Conservation (phyloP, 2,113 vertebrate species). For the Siniperca knerii region DNA sequence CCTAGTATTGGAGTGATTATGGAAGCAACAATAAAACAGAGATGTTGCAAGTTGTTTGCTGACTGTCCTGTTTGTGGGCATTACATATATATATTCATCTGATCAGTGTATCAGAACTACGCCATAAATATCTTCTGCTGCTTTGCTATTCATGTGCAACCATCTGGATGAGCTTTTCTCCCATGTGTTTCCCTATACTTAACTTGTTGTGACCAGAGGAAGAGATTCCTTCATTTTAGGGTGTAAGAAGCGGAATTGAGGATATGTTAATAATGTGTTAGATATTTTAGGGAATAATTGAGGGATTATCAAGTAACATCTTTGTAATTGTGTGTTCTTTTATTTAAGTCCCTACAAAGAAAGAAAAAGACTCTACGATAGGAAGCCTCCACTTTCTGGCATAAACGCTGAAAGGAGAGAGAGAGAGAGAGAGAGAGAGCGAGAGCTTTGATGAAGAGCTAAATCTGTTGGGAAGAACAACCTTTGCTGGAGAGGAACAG, state of each 20-base stretch:
- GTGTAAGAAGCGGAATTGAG: background rate
- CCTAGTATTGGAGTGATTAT: too few species aligned
- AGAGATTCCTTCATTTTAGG: background rate
- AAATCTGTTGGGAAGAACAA: constrained; percentile 12
- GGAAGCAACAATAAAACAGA: too few species aligned
- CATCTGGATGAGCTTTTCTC: background rate
- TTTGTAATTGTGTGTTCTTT: background rate
- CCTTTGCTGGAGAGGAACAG: constrained; percentile 3
- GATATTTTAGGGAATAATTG: constrained; percentile 1
- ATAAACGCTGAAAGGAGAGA: background rate
- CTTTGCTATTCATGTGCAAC: background rate
- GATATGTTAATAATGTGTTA: background rate
- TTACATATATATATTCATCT: background rate
- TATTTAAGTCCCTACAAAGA: background rate
- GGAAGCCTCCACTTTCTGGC: background rate
- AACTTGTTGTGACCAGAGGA: background rate
- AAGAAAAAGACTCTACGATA: background rate
- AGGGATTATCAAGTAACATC: background rate
- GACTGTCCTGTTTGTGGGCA: too few species aligned
- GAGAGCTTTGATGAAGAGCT: constrained; percentile 20
- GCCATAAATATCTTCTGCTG: background rate
- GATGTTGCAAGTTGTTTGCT: too few species aligned
- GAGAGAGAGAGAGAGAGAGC: background rate
- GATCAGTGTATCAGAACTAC: background rate
- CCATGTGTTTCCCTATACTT: too few species aligned